These are phyloP conservation scores for Garrulus glandarius DNA, from an alignment of 2,797 vertebrate genomes.

Conservation along the genomic window DNA sequence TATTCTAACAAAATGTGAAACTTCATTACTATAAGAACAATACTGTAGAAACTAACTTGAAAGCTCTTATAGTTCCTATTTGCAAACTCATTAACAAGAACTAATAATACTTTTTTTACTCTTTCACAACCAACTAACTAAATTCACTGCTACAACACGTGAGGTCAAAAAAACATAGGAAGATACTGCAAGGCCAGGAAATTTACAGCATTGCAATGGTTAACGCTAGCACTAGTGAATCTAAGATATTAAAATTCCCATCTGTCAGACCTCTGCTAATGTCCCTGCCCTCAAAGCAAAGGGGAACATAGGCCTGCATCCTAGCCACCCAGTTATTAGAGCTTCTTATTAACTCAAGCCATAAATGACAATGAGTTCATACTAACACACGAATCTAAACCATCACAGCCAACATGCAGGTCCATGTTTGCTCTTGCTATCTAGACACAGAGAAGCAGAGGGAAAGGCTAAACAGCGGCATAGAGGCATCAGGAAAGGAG, in stretches of 20 bases:
- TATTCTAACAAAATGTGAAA: not conserved
- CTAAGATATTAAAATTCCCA: constrained; percentile 12
- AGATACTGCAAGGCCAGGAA: not conserved
- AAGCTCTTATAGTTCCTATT: not conserved
- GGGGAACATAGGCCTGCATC: not conserved
- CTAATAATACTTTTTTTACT: not conserved
- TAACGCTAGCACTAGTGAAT: not conserved
- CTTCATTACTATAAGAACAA: not conserved
- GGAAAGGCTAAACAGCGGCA: not conserved
- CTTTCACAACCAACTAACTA: not conserved
- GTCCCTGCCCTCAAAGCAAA: not conserved
- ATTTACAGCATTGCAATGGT: not conserved
- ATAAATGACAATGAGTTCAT: not conserved
- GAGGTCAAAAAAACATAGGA: not conserved
- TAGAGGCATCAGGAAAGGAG: not conserved
- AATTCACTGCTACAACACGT: not conserved
- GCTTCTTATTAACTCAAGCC: not conserved
- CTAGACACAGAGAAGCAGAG: not conserved
- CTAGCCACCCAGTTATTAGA: not conserved
- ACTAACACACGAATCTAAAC: not conserved
- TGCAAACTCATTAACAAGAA: not conserved
- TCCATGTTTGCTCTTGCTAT: not conserved
- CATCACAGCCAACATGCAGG: not conserved
- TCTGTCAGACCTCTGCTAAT: not conserved
- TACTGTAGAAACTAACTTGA: not conserved